phyloP scores from a whole-genome alignment of 2,888 invertebrate genomes.

The Amblyjoppa proteus region DNA sequence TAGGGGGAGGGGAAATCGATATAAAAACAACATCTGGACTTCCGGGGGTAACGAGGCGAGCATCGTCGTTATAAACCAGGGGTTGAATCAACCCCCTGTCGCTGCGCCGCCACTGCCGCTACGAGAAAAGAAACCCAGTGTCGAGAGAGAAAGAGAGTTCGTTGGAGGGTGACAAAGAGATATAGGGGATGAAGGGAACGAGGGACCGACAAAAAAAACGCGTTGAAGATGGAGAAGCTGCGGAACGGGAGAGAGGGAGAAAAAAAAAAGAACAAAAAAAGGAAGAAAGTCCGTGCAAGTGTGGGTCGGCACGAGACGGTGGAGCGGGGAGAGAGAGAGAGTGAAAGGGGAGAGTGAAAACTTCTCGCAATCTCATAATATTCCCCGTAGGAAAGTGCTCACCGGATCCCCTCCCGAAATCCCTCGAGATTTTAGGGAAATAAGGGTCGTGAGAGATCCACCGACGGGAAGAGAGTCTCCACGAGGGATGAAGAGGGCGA shows the following conservation, averaged over 20 bases:
- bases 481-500: conserved; percentile 16
- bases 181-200: conserved; percentile 16
- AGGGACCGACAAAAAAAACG: background rate
- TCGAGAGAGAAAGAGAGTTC: conserved; percentile 30
- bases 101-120: conserved; percentile 26
- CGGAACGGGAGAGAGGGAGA: background rate
- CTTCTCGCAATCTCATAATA: conserved; percentile 81
- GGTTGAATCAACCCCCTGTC: conserved; percentile 57
- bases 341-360: conserved; percentile 65
- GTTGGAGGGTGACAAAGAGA: conserved; percentile 63
- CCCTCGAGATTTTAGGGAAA: conserved; percentile 80
- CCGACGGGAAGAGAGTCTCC: conserved; percentile 5
- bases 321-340: conserved; percentile 26
- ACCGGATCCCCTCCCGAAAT: conserved; percentile 76
- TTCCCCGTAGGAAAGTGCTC: conserved; percentile 77
- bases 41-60: conserved; percentile 71
- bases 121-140: conserved; percentile 36
- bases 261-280: conserved; percentile 11
- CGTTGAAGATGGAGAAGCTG: conserved; percentile 5
- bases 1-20: conserved; percentile 68
- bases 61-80: conserved; percentile 67
- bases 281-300: conserved; percentile 35
- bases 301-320: conserved; percentile 17
- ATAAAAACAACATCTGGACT: conserved; percentile 67
- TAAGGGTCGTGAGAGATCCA: conserved; percentile 75